Evolutionary conservation across 2,113 vertebrate genomes (phyloP).

Genomic region (Anolis carolinensis): DNA sequence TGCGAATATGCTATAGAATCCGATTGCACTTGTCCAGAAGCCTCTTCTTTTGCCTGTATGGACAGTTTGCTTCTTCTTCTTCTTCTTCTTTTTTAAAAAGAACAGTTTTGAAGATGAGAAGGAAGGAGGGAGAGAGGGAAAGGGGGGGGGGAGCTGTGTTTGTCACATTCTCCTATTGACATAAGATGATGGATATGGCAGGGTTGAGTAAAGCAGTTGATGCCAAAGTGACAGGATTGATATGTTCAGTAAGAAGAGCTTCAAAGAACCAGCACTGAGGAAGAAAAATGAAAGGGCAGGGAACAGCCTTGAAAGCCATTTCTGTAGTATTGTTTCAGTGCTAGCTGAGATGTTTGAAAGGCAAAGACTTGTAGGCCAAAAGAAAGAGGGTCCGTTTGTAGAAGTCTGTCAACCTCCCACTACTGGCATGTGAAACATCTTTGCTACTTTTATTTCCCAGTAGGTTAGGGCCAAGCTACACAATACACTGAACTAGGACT

Average conservation of each 20-base stretch:
- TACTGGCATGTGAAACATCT: background rate
- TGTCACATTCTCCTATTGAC: slow-evolving; percentile 1
- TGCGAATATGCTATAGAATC: background rate
- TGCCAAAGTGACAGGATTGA: background rate
- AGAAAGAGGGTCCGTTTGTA: background rate
- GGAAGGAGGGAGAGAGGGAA: background rate
- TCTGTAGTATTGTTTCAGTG: background rate
- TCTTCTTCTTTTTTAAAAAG: too few species aligned
- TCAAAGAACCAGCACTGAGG: slow-evolving; percentile 1
- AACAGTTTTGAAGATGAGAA: background rate
- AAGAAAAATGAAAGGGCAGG: background rate
- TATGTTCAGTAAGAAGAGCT: slow-evolving; percentile 13
- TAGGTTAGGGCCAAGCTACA: background rate
- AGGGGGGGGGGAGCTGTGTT: background rate
- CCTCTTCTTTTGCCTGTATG: background rate
- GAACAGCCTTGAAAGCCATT: background rate
- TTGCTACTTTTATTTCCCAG: background rate
- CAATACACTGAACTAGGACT: background rate
- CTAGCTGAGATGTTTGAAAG: background rate
- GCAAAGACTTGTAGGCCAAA: background rate
- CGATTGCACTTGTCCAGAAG: background rate
- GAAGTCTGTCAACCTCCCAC: background rate
- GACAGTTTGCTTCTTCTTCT: background rate
- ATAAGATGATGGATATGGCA: slow-evolving; percentile 27
- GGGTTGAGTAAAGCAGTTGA: background rate